These are phyloP conservation scores for Drosophila repleta DNA, from an alignment of 1,140 invertebrate species.

Conservation along the genomic window DNA sequence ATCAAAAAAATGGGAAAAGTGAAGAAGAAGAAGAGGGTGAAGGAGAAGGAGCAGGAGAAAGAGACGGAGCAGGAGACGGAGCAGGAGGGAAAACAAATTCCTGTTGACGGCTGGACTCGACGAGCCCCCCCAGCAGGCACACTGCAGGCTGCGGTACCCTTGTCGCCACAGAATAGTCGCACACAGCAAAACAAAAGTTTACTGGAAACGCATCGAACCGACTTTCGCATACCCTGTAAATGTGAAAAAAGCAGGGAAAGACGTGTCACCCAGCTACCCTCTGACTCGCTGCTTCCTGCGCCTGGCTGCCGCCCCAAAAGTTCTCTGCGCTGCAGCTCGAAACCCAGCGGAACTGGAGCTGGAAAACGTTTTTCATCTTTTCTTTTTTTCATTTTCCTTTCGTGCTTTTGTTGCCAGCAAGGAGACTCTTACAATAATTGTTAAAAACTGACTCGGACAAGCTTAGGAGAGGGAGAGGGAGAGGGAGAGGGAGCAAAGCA, in stretches of 20 bases:
- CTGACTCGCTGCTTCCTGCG: too few species aligned
- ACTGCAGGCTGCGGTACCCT: background rate
- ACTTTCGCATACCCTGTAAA: conserved; percentile 1
- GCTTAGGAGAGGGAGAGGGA: too few species aligned
- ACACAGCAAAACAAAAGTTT: conserved; percentile 65
- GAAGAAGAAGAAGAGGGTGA: too few species aligned
- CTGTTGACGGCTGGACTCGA: conserved; percentile 3
- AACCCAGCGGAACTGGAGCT: too few species aligned
- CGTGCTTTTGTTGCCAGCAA: background rate
- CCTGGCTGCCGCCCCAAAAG: too few species aligned
- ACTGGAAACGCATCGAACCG: conserved; percentile 33
- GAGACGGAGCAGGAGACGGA: too few species aligned
- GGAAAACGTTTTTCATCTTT: background rate
- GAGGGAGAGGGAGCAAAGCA: too few species aligned
- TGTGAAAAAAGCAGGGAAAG: too few species aligned
- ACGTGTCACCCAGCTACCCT: too few species aligned
- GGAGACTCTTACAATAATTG: background rate
- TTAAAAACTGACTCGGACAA: background rate
- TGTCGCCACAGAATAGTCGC: conserved; percentile 31
- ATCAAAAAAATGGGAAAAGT: conserved; percentile 42
- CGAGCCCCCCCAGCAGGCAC: background rate
- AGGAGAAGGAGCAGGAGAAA: too few species aligned
- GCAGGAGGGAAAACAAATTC: background rate
- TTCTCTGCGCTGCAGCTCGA: too few species aligned
- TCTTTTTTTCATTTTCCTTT: too few species aligned